Evolutionary conservation across 2,797 vertebrate species (phyloP), one percentile per base, ranked within the genome.

Genomic region (Rhynchonycteris naso): DNA sequence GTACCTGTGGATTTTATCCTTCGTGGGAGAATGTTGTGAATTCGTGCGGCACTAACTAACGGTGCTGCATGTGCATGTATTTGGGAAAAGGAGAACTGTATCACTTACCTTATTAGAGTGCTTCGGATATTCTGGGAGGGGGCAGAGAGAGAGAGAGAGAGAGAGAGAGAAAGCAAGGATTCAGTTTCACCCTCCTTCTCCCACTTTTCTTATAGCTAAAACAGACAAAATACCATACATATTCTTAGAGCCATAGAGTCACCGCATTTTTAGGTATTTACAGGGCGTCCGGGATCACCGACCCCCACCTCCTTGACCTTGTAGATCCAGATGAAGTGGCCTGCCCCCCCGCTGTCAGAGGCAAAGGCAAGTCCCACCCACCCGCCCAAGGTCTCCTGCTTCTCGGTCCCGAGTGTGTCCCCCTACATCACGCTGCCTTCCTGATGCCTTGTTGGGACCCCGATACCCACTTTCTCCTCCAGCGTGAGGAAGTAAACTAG

Each of bases 81-180:
- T 24, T 8, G 13, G 16, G 38, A 74, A 38, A 63, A 56, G 26
- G 76, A 61, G 9, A 54, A 30, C 28, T n/a, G 2, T 22, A 59
- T 28, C 14, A 8, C 95, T 91, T 82, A 96, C 97, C 97, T 96
- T 94, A 97, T 93, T 22, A 97, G 86, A 18, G 97, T 97, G n/a
- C 97, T 97, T 89, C 97, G 96, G 92, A 97, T 96, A 74, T 96
- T 96, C 97, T 97, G 78, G 28, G 58, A 58, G 47, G 47, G 78
- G 24, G 83, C 47, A 63, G 54, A 79, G 30, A 84, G 38, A 59
- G 54, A 79, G n/a, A 88, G 54, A 69, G 52, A 80, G 26, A 88
- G 19, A 88, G 50, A 72, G 30, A 74, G 54, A 93, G 69, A 92
- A 22, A 78, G 63, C 43, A 76, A 15, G 38, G 15, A 35, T 76